Percentiles rank a stretch among this genome's conserved stretches.
phyloP scores from a whole-genome alignment of 2,797 vertebrate genomes.

The Geotrypetes seraphini region DNA sequence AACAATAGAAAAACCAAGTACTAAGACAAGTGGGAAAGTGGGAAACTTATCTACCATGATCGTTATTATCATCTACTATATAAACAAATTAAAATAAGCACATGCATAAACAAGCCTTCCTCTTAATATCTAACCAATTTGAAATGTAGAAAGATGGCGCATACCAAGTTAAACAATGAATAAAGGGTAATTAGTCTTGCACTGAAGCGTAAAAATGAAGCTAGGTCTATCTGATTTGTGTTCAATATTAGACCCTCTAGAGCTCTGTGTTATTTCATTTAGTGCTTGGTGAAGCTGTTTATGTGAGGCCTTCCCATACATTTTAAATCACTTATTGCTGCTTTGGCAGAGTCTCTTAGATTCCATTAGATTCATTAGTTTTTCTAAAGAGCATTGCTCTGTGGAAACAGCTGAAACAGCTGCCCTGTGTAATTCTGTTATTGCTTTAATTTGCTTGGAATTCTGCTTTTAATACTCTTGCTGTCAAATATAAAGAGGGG shows the following conservation, averaged over 20 bases:
- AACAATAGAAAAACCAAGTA: too few species aligned
- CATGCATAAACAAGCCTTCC: too few species aligned
- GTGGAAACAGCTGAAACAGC: conserved; percentile 33
- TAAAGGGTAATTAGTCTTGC: too few species aligned
- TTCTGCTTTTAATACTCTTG: conserved; percentile 34
- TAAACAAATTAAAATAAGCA: too few species aligned
- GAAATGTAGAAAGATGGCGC: too few species aligned
- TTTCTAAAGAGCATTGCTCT: conserved; percentile 33
- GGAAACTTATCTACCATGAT: too few species aligned
- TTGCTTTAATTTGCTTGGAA: conserved; percentile 38
- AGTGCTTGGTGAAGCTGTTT: conserved; percentile 23
- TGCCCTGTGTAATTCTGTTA: conserved; percentile 38
- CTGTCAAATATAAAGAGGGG: conserved; percentile 21
- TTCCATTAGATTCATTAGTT: conserved; percentile 45
- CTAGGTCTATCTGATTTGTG: conserved; percentile 28
- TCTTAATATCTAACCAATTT: too few species aligned
- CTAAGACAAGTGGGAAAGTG: too few species aligned
- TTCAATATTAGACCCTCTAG: conserved; percentile 16
- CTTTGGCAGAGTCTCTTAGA: conserved; percentile 34
- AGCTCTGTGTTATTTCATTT: conserved; percentile 19
- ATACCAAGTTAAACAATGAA: too few species aligned
- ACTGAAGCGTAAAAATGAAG: too few species aligned
- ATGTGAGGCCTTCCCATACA: conserved; percentile 20
- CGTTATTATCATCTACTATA: too few species aligned
- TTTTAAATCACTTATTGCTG: conserved; percentile 40